Percentiles rank a stretch among this genome's conserved stretches.
phyloP scores from a whole-genome alignment of 2,888 invertebrate species.

The Dione vanillae region DNA sequence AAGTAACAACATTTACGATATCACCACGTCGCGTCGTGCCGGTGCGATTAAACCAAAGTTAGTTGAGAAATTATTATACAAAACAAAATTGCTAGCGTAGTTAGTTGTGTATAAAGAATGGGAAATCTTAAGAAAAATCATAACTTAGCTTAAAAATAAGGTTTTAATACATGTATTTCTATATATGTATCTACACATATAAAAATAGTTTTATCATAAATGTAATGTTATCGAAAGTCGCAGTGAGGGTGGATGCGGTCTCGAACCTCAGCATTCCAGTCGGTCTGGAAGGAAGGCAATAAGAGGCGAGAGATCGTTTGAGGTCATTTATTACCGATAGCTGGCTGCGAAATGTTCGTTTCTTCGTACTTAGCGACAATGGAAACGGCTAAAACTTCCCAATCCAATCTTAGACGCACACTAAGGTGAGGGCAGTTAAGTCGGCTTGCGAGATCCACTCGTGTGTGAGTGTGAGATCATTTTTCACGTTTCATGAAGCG shows the following conservation, averaged over 20 bases:
- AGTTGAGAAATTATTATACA: conserved; percentile 3
- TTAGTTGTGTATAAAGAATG: not conserved
- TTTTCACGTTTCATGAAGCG: conserved; percentile 84
- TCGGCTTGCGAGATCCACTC: conserved; percentile 36
- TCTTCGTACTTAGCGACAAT: conserved; percentile 48
- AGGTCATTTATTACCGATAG: conserved; percentile 45
- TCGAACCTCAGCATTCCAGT: conserved; percentile 36
- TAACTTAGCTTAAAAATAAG: too few relatives aligned
- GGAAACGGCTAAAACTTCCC: conserved; percentile 47
- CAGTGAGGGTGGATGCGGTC: conserved; percentile 27
- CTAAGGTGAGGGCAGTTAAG: conserved; percentile 40
- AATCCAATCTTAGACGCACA: conserved; percentile 48
- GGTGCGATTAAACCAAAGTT: not conserved
- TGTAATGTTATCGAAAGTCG: conserved; percentile 23
- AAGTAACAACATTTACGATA: conserved; percentile 25
- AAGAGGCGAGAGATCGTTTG: conserved; percentile 40
- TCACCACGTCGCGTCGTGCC: not conserved
- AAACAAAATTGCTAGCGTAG: not conserved
- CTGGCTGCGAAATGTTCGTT: conserved; percentile 44
- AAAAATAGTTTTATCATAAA: not conserved
- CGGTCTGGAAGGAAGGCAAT: conserved; percentile 32
- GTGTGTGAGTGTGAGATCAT: conserved; percentile 70
- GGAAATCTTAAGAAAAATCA: too few relatives aligned
- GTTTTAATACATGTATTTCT: too few relatives aligned
- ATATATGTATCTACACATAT: not conserved